Evolutionary conservation across 1,140 invertebrate species (phyloP).

Genomic region (Sycophaga agraensis): DNA sequence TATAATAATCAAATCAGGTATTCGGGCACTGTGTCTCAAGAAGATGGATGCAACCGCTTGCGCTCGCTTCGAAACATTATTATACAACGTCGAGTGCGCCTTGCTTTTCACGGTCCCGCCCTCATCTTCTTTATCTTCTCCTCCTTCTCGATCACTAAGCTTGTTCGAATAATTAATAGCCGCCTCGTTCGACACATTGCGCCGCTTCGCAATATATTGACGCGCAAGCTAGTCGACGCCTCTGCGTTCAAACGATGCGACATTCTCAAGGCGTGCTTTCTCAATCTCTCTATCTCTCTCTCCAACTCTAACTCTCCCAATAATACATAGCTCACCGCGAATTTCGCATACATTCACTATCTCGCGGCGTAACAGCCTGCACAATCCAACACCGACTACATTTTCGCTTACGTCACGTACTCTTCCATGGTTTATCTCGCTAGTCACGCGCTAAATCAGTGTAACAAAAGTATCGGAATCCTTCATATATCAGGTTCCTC

Average conservation of each 20-base stretch:
- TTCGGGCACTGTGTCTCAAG: constrained; percentile 24
- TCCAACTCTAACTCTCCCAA: background rate
- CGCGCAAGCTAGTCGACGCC: too few species aligned
- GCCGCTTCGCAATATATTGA: too few species aligned
- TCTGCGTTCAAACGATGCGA: too few species aligned
- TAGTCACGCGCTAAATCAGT: background rate
- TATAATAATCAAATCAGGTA: constrained; percentile 29
- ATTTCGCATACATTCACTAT: too few species aligned
- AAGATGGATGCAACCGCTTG: background rate
- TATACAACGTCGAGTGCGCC: constrained; percentile 13
- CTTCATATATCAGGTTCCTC: background rate
- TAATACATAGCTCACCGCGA: too few species aligned
- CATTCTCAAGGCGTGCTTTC: constrained; percentile 14
- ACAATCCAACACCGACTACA: background rate
- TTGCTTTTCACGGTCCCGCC: background rate
- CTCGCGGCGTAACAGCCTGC: too few species aligned
- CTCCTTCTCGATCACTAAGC: background rate
- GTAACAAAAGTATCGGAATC: background rate
- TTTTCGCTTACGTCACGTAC: background rate
- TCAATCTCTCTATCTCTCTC: background rate
- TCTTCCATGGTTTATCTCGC: too few species aligned
- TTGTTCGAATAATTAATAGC: constrained; percentile 9
- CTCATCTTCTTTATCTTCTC: background rate
- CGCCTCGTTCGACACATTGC: too few species aligned
- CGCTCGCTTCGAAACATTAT: background rate